Evolutionary conservation across 2,797 vertebrate species (phyloP).

Genomic region (Ambastaia sidthimunki): DNA sequence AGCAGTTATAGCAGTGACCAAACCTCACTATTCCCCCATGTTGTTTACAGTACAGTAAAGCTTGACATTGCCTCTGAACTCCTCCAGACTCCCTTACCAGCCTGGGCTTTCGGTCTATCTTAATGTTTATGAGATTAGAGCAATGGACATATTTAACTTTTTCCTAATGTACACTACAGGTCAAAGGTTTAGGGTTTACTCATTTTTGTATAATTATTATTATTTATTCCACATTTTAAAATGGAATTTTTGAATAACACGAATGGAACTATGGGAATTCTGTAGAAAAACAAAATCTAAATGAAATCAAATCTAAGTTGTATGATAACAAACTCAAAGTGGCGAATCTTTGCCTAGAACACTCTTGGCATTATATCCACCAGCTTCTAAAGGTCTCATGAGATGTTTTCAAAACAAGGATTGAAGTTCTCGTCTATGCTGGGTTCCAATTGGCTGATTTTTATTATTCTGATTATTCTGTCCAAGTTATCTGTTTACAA

Average conservation of each 20-base stretch:
- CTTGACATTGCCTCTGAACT: not conserved
- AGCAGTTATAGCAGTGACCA: not conserved
- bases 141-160: not conserved
- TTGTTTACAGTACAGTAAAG: not conserved
- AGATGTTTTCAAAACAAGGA: not conserved
- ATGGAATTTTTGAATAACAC: too few relatives aligned
- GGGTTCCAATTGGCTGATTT: not conserved
- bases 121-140: constrained; percentile 1
- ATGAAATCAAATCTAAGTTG: too few relatives aligned
- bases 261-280: too few relatives aligned
- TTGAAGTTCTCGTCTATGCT: not conserved
- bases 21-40: not conserved
- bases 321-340: too few relatives aligned
- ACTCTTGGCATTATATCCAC: too few relatives aligned
- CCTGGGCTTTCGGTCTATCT: not conserved
- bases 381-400: not conserved
- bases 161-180: not conserved
- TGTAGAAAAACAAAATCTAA: too few relatives aligned
- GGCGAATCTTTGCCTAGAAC: too few relatives aligned
- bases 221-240: too few relatives aligned
- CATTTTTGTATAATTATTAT: too few relatives aligned
- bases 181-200: too few relatives aligned
- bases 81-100: not conserved
- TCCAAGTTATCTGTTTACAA: not conserved
- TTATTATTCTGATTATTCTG: not conserved